phyloP scores from a whole-genome alignment of 23 tunicate genomes.

The Ascidia mentula region DNA sequence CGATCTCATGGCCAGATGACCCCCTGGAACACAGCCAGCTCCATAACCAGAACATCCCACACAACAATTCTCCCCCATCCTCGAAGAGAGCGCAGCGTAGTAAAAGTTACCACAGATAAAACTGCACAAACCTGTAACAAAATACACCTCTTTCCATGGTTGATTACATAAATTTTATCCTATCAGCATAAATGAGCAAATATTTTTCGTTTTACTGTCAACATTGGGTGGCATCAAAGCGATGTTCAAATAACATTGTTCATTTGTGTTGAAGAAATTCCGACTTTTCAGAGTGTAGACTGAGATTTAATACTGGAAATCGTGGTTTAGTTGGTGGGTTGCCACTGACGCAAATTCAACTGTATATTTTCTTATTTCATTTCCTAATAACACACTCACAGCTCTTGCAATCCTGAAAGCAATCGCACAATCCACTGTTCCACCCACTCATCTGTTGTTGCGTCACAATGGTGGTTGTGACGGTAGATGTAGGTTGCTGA shows the following conservation, averaged over 20 bases:
- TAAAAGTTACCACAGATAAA: constrained; percentile 38
- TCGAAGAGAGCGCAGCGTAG: constrained; percentile 36
- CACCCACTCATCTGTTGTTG: background rate
- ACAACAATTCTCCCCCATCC: constrained; percentile 88
- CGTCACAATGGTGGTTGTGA: background rate
- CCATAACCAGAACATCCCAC: constrained; percentile 74
- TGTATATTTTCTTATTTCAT: no score
- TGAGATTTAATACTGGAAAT: no score
- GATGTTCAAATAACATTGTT: no score
- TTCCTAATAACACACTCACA: background rate
- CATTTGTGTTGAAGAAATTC: no score
- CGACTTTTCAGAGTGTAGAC: no score
- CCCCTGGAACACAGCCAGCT: constrained; percentile 69
- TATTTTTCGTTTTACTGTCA: no score
- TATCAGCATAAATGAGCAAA: no score
- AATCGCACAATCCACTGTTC: background rate
- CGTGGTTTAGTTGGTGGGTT: no score
- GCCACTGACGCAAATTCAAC: no score
- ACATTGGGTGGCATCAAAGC: no score
- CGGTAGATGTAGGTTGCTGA: background rate
- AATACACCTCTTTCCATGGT: no score
- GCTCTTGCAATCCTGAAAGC: background rate
- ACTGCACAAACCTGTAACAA: constrained; percentile 65
- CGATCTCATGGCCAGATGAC: constrained; percentile 81
- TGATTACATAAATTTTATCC: no score